Base-by-base conservation (phyloP, 1,140 invertebrate species). In the Mycetomoellerius zeteki region DNA sequence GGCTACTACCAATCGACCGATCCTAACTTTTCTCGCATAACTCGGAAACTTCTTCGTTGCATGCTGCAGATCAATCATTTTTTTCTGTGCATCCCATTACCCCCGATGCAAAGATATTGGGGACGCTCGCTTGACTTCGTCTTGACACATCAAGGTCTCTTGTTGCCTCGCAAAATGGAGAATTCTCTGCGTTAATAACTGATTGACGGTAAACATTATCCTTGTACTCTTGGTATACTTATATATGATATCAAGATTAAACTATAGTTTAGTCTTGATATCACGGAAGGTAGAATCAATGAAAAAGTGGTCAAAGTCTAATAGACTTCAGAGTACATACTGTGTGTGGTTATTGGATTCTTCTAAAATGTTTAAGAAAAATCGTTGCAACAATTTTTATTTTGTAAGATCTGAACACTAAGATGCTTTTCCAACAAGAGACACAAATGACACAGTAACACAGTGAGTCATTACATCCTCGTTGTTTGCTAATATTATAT, bases 81-180 rank as follows among this genome's bases (percentile, higher is more conserved):
- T 69, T 86, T 64, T 80, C 65, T 56, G 30, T 69, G 91, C 87
- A 91, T 93, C 76, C 67, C 89, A 93, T 93, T 92, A 88, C 80
- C 87, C 91, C 75, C 91, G 88, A 91, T 93, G 86, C 87, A 81
- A 88, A 60, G 58, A 81, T 88, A 89, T 90, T 81, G 91, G 90
- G 90, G 80, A 93, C 92, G 69, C 76, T 62, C 69, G 75, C 65
- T 54, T 69, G 60, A 81, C 77, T 86, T 85, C 88, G 82, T 85
- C 75, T 54, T 60, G 78, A 91, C 88, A 78, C 88, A 91, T 76
- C 75, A 86, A 86, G 52, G 87, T 87, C 65, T 91, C 78, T 92
- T 88, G 86, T 81, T 90, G 80, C 67, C 43, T 27, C 16, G 69
- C 64, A 54, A 67, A 80, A 33, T 58, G 43, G 50, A 82, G 88